Percentiles rank a stretch among this genome's conserved stretches.
Conservation (phyloP, 2,888 invertebrate genomes). For the Doris montereyensis region DNA sequence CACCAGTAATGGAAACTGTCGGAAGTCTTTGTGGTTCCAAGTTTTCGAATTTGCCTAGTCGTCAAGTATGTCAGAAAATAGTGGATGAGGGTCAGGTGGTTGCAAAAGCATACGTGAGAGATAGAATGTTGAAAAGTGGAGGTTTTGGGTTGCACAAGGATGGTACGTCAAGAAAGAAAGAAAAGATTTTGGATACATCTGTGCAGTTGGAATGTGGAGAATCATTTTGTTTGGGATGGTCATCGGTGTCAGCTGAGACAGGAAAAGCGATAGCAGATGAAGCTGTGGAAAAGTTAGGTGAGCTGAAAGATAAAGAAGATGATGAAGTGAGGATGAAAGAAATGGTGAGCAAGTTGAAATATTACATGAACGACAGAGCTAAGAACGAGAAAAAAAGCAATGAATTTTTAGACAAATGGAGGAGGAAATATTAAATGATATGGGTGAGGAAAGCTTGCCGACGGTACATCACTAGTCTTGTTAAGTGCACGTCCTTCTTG, state of each 20-base stretch:
- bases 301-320: neutral
- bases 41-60: neutral
- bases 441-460: neutral
- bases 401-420: neutral
- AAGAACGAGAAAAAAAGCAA: slow-evolving; percentile 25
- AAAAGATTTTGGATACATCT: slow-evolving; percentile 19
- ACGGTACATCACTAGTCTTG: neutral
- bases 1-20: neutral
- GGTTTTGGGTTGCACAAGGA: slow-evolving; percentile 21
- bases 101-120: neutral
- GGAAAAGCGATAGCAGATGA: slow-evolving; percentile 16
- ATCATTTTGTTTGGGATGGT: neutral
- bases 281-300: neutral
- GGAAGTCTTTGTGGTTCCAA: neutral
- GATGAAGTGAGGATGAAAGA: neutral
- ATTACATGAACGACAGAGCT: slow-evolving; percentile 24
- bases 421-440: neutral
- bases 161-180: slow-evolving; percentile 17
- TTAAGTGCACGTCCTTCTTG: slow-evolving; percentile 1
- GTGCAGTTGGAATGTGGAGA: neutral
- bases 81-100: slow-evolving; percentile 4
- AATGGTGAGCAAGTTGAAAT: neutral
- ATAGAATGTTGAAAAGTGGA: neutral
- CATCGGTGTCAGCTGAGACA: neutral
- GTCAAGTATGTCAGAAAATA: neutral